Base-by-base conservation (phyloP, 2,113 vertebrate genomes). In the Nanorana parkeri region DNA sequence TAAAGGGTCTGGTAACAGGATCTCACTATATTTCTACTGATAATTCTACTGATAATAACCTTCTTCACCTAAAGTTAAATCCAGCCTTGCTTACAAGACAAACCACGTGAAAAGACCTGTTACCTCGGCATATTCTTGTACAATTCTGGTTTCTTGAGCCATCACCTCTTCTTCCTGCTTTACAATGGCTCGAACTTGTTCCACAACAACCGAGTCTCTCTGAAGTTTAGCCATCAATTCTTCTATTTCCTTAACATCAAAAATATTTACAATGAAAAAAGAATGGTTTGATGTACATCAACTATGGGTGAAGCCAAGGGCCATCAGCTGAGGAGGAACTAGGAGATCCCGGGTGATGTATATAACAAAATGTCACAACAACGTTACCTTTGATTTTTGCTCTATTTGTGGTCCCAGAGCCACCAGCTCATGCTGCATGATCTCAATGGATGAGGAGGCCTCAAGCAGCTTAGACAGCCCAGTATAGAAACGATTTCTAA, bases 131-230 rank as follows among this genome's bases (percentile, higher is more conserved):
- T 88, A 87, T 0, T 87, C 88, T 85, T 91, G 86, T 19, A 87
- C 91, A 55, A 89, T 86, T 24, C 61, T 87, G 17, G 85, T 84
- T 89, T 91, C 88, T 68, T 82, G 64, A 6, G n/a, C 36, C 83
- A 88, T 78, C 21, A 87, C 78, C 21, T 86, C 88, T 84, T 92
- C 90, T 51, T 91, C 91, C 36, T 88, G 67, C 69, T 91, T 89
- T 69, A 89, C 84, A 41, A 91, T 85, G 1, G 76, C 65, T 81
- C 88, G 84, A 21, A 91, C 87, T 54, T 88, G 86, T 65, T 90
- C 86, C 32, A 88, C 87, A 15, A 87, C 81, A 73, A 78, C n/a
- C 1, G 90, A 88, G 28, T 90, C 87, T 81, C 83, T 88, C 65
- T 80, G 83, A 24, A 92, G 79, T 36, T 89, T 91, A 84, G 88